Base-by-base conservation (phyloP, 2,888 invertebrate genomes). In the Chaetogeoica ovagalla region DNA sequence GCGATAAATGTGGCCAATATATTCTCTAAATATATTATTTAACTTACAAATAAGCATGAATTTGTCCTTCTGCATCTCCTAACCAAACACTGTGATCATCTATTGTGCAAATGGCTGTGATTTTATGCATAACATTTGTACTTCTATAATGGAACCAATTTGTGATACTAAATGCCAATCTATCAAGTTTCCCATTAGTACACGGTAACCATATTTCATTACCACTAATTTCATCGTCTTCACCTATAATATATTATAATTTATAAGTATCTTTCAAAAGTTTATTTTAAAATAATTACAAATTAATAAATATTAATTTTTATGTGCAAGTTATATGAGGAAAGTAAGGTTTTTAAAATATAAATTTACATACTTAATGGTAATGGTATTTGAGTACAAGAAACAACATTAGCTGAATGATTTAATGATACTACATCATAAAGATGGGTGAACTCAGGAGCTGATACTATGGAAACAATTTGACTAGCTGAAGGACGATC, bases 401-500 rank as follows among this genome's bases (percentile, higher is more conserved):
- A 90, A 6, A 90, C 89, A 52, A 91, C 90, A 83, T 90, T 89
- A 5, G 91, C 90, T 65, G 89, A 89, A 84, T 91, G 91, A 72
- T 91, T 91, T 82, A 95, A 86, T 0, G 92, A 89, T 57, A 93
- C 90, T 76, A 94, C 91, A 86, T 96, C 95, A 73, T 92, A 88
- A 59, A 96, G 88, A 86, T 95, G 94, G n/a, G 92, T 92, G 87
- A 94, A 96, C 88, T 98, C 98, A 0, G 98, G 96, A 3, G 96
- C 95, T 4, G 93, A 92, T 0, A 94, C 93, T 82, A 96, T 93
- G 3, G 93, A 93, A n/a, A 97, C 96, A 43, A 97, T 93, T 86
- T 97, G 96, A 84, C 95, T 95, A 8, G 98, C 96, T 0, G 97
- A 94, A 0, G 98, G 98, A 11, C 99, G 90, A 85, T 93, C 92